Conservation (phyloP, 2,888 invertebrate genomes). For the Penaeus monodon region DNA sequence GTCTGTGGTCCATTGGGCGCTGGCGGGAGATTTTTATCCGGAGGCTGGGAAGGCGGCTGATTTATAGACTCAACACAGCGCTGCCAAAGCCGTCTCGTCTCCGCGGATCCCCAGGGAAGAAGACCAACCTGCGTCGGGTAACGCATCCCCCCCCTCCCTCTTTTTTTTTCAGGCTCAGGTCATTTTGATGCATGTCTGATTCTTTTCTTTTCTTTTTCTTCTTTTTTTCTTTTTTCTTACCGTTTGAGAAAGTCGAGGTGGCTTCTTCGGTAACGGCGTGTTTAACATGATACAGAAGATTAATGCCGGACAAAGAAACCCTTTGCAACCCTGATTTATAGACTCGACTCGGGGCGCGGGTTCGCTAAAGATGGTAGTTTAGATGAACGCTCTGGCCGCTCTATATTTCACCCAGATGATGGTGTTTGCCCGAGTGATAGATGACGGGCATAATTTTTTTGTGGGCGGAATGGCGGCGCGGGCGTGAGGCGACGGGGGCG, state of each 20-base stretch:
- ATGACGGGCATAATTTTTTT: background rate
- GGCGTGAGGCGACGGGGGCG: too few relatives aligned
- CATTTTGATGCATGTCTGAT: too few relatives aligned
- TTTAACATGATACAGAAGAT: too few relatives aligned
- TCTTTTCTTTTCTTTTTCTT: too few relatives aligned
- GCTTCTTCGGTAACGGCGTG: too few relatives aligned
- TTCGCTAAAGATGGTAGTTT: slow-evolving; percentile 42
- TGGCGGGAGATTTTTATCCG: slow-evolving; percentile 47
- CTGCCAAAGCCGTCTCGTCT: background rate
- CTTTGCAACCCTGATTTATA: slow-evolving; percentile 41
- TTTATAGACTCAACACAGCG: slow-evolving; percentile 42
- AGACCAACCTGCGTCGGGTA: background rate
- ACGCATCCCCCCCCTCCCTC: too few relatives aligned
- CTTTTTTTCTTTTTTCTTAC: too few relatives aligned
- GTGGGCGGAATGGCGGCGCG: too few relatives aligned
- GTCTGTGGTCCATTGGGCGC: slow-evolving; percentile 34
- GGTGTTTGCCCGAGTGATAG: slow-evolving; percentile 23
- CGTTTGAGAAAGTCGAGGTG: too few relatives aligned
- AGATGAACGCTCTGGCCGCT: slow-evolving; percentile 24
- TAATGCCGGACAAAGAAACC: background rate
- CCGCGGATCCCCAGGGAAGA: background rate
- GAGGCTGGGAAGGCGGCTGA: slow-evolving; percentile 24
- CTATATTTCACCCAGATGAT: slow-evolving; percentile 38
- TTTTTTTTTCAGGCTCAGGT: too few relatives aligned
- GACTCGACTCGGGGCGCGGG: slow-evolving; percentile 12